Evolutionary conservation across 2,797 vertebrate genomes (phyloP).

Genomic region (Liparis tanakae): DNA sequence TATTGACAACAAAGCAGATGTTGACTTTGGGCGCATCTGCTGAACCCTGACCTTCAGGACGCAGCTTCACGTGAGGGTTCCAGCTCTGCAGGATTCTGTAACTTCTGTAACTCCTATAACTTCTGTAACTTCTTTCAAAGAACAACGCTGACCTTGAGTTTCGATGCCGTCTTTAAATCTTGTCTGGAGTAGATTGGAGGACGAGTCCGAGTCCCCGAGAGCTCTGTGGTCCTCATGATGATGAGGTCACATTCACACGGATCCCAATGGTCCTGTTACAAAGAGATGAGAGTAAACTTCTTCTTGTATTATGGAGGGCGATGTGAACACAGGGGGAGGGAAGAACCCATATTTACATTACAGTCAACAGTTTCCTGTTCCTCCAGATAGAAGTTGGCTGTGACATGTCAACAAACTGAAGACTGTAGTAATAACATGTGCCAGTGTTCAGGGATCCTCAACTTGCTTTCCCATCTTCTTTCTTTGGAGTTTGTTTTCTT

Average conservation of each 20-base stretch:
- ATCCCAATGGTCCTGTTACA: constrained; percentile 15
- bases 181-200: constrained; percentile 1
- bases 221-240: constrained; percentile 13
- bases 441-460: background rate
- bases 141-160: background rate
- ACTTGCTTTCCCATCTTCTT: background rate
- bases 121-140: constrained; percentile 7
- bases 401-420: constrained; percentile 36
- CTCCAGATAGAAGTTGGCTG: constrained; percentile 44
- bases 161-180: background rate
- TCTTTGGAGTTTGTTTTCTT: background rate
- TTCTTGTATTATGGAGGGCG: background rate
- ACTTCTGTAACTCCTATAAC: too few relatives aligned
- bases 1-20: constrained; percentile 64
- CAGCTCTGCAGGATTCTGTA: too few relatives aligned
- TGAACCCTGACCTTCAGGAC: too few relatives aligned
- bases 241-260: constrained; percentile 18
- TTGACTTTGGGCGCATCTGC: constrained; percentile 42
- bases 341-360: constrained; percentile 16
- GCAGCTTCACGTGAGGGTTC: too few relatives aligned
- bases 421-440: constrained; percentile 10
- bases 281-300: constrained; percentile 8
- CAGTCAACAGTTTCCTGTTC: constrained; percentile 28
- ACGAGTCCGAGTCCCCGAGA: constrained; percentile 6
- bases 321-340: constrained; percentile 4